phyloP scores from a whole-genome alignment of 1,140 invertebrate species.

The Camponotus vicinus region DNA sequence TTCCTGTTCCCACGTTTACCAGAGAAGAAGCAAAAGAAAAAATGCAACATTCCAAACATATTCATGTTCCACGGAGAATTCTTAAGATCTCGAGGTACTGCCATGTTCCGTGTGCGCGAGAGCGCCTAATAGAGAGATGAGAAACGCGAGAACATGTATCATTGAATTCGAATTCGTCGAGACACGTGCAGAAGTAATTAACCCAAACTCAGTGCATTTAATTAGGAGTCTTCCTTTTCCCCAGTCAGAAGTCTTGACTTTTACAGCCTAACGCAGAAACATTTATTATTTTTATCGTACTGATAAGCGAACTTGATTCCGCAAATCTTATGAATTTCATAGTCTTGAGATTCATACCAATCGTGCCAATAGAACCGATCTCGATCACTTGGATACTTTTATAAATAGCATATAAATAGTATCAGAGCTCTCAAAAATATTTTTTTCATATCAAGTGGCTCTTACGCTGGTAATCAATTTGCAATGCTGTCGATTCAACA shows the following conservation, averaged over 20 bases:
- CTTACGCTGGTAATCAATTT: conserved; percentile 2
- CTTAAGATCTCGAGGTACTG: conserved; percentile 67
- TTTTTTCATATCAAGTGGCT: conserved; percentile 11
- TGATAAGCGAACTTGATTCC: background rate
- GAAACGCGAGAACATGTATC: conserved; percentile 36
- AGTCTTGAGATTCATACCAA: background rate
- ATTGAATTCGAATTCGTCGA: conserved; percentile 21
- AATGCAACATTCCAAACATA: conserved; percentile 81
- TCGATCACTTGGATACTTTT: conserved; percentile 14
- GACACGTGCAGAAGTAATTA: conserved; percentile 38
- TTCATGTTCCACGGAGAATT: conserved; percentile 72
- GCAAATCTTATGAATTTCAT: background rate
- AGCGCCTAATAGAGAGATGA: background rate
- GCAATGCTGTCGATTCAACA: conserved; percentile 44
- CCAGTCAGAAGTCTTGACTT: background rate
- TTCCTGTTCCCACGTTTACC: conserved; percentile 64
- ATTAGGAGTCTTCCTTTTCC: conserved; percentile 33
- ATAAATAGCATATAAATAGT: background rate
- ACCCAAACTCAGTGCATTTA: conserved; percentile 52
- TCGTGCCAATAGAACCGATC: background rate
- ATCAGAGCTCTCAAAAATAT: background rate
- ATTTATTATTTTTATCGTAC: background rate
- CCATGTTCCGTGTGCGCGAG: conserved; percentile 64
- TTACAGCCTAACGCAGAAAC: conserved; percentile 15
- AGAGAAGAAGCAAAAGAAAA: conserved; percentile 73